Evolutionary conservation across 2,888 invertebrate genomes (phyloP), one percentile per base, ranked within the genome.

Genomic region (Drosophila subsilvestris): DNA sequence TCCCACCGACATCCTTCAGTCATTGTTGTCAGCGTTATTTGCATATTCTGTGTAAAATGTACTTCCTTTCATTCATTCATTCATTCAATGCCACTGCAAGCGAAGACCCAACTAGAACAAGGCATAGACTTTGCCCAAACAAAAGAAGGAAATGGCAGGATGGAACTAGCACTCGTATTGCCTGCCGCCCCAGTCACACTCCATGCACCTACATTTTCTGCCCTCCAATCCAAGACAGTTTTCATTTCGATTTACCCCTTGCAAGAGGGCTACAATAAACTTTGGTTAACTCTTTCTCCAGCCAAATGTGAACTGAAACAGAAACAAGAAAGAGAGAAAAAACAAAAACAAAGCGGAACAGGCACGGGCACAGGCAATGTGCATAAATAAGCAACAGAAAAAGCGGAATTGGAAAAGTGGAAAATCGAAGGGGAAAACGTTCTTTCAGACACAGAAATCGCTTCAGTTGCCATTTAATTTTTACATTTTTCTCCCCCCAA

Each of bases 11-110:
- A 47, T 58, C 32, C 74, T 74, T 87, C 80, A 76, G 74, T 87
- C 80, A 76, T 87, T 86, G 80, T 86, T 80, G 86, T 80, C 75
- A 75, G 80, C 84, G 75, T 80, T 86, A 85, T 85, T 87, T 88
- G 81, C 87, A 86, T 87, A 84, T 86, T 80, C 79, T 80, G 86
- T 75, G 75, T 76, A 74, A 75, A 84, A 84, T 86, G 75, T 78
- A 86, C 79, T 85, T 86, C 82, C 79, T 78, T 82, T 77, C 73
- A 71, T 74, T 74, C 74, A 69, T 70, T 78, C 73, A 60, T 55
- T 77, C 75, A 73, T 75, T 75, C 77, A 78, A 70, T 78, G 69
- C 54, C 70, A 74, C 65, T 79, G 87, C 85, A 85, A 73, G 67
- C 74, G 37, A 57, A 65, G 66, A 43, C 53, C 50, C 53, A 57